Base-by-base conservation (phyloP, 1,140 invertebrate species). In the Xylocopa sonorina region DNA sequence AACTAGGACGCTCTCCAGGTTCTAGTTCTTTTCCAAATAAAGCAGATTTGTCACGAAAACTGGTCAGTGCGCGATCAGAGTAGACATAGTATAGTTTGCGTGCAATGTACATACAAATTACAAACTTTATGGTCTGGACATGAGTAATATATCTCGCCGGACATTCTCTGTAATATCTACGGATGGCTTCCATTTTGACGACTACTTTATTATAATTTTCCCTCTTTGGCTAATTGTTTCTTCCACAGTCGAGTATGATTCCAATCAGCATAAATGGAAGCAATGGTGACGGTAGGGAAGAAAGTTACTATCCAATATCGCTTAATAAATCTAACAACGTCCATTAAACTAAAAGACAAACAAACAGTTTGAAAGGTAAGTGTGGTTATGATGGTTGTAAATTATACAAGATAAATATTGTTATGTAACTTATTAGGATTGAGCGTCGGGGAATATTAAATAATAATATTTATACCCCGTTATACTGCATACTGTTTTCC, bases 31-130 rank as follows among this genome's bases (percentile, higher is more conserved):
- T 93, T 21, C 96, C 96, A 90, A 95, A 97, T 7, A 97, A 90
- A 34, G 94, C 94, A 87, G 96, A 96, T 90, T 96, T 97, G 87
- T 97, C 97, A 78, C 96, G 94, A 89, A 95, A 97, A 46, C 90
- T 90, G 1, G 94, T 94, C 94, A 97, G 50, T 24, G 81, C 0
- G 90, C 85, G 85, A 1, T 6, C 55, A 21, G 63, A 64, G 2
- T 9, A 1, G 18, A 43, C 18, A 2, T 64, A 18, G 3, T 64
- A 64, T 4, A 9, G 0, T 0, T 27, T 95, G 53, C 96, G 94
- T 51, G 95, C 90, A 14, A 21, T 91, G 95, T 0, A 1, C 0
- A 1, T 0, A 21, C 94, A 95, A 50, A 90, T 66, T 3, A 95
- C 9, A 1, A 96, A 95, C 1, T 95, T 38, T 38, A n/a, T n/a